phyloP scores from a whole-genome alignment of 1,140 invertebrate species.

The Notospermus geniculatus region DNA sequence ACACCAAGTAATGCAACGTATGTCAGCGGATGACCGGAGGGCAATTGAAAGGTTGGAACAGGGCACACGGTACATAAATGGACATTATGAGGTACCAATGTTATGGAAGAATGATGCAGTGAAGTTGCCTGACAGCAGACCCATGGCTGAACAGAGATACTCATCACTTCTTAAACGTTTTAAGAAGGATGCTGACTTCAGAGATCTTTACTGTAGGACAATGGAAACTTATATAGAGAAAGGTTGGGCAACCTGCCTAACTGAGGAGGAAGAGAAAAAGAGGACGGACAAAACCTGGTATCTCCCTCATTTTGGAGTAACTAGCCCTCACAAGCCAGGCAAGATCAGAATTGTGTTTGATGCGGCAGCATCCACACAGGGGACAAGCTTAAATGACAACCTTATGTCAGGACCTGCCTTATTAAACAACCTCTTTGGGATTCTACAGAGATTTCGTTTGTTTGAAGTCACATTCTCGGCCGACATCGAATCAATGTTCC shows the following conservation, averaged over 20 bases:
- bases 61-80: neutral
- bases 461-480: slow-evolving; percentile 11
- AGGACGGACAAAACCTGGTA: slow-evolving; percentile 2
- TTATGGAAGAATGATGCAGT: neutral
- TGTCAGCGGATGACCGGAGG: neutral
- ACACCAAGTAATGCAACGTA: neutral
- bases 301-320: slow-evolving; percentile 14
- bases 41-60: neutral
- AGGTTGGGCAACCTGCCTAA: slow-evolving; percentile 8
- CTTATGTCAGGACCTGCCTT: slow-evolving; percentile 10
- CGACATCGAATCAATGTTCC: slow-evolving; percentile 26
- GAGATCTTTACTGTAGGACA: neutral
- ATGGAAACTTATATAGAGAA: neutral
- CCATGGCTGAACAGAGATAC: neutral
- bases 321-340: neutral
- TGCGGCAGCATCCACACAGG: slow-evolving; percentile 7
- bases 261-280: neutral
- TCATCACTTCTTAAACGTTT: neutral
- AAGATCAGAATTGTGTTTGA: slow-evolving; percentile 8
- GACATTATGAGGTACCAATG: neutral
- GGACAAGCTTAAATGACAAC: slow-evolving; percentile 11
- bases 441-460: slow-evolving; percentile 19
- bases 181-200: neutral
- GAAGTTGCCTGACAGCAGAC: neutral
- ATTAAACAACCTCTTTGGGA: neutral